Base-by-base conservation (phyloP, 37 sponge, comb jelly and placozoan genomes). In the Eunapius fragilis region DNA sequence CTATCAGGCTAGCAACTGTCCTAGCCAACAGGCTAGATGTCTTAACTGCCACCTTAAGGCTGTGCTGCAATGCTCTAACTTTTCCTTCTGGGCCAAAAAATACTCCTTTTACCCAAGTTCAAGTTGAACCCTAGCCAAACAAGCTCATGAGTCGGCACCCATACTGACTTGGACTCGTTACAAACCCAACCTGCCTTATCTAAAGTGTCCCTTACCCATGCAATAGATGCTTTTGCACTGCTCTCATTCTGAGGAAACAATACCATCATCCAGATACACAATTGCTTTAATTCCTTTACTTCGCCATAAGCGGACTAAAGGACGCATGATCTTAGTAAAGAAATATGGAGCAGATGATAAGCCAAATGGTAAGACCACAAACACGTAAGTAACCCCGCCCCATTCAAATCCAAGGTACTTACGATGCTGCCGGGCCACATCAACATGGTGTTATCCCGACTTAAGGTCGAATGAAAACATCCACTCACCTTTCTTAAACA, bases 191-290 rank as follows among this genome's bases (percentile, higher is more conserved):
- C 75, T 41, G 76, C 67, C 25, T 67, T 35, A 26, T n/a, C 28
- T 26, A 84, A 34, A 19, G 28, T 38, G 9, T 25, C 22, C 45
- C 67, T 38, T 4, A 82, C 70, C 31, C 17, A 38, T 73, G 11
- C 31, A 26, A 27, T 74, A 27, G 58, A 48, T n/a, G 26, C 30
- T 4, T 33, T 25, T 10, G 50, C 75, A 25, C 48, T 33, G 23
- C 27, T 10, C 48, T 37, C 30, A 23, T 48, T 49, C 23, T n/a
- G 31, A 17, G 19, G 71, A 35, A 37, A 34, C 35, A 32, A 82
- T 69, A 31, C 84, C 84, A 75, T 87, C 88, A 74, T 87, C 85
- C 23, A 84, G 58, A 67, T 84, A 84, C 36, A 84, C 23, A 19
- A 84, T 75, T 2, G 31, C 36, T 26, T 32, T 26, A 14, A 76